These are phyloP conservation scores for Yponomeuta evonymella DNA, from an alignment of 2,888 invertebrate species.

Conservation along the genomic window DNA sequence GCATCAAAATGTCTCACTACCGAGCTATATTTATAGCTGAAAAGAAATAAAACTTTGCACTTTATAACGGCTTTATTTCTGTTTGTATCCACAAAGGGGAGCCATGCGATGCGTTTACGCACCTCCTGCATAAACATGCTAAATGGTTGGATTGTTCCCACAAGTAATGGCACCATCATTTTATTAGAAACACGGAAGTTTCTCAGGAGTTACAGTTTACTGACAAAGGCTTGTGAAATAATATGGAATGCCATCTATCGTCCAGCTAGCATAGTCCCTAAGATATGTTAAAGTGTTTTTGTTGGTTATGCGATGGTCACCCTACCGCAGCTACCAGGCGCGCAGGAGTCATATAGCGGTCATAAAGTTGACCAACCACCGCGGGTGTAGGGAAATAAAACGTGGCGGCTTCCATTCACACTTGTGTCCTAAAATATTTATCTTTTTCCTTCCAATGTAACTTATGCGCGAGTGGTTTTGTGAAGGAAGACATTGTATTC, in stretches of 20 bases:
- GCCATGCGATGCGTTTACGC: conserved; percentile 16
- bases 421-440: conserved; percentile 63
- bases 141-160: conserved; percentile 62
- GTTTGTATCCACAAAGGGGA: conserved; percentile 14
- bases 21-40: background rate
- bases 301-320: conserved; percentile 27
- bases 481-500: conserved; percentile 25
- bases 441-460: conserved; percentile 25
- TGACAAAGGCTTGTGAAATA: background rate
- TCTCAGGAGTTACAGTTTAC: background rate
- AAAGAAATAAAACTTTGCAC: conserved; percentile 17
- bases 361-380: conserved; percentile 53
- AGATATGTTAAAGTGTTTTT: conserved; percentile 9
- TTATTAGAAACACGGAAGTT: conserved; percentile 3
- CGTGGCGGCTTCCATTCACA: conserved; percentile 60
- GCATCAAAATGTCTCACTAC: conserved; percentile 10
- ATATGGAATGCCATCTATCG: background rate
- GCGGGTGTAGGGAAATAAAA: conserved; percentile 47
- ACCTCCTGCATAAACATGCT: conserved; percentile 58
- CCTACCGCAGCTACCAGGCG: conserved; percentile 38
- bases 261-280: background rate
- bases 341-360: conserved; percentile 40
- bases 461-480: conserved; percentile 20
- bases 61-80: conserved; percentile 23
- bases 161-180: conserved; percentile 38